These are phyloP conservation scores for Dromiciops gliroides DNA, from an alignment of 2,113 vertebrate genomes.

Conservation along the genomic window DNA sequence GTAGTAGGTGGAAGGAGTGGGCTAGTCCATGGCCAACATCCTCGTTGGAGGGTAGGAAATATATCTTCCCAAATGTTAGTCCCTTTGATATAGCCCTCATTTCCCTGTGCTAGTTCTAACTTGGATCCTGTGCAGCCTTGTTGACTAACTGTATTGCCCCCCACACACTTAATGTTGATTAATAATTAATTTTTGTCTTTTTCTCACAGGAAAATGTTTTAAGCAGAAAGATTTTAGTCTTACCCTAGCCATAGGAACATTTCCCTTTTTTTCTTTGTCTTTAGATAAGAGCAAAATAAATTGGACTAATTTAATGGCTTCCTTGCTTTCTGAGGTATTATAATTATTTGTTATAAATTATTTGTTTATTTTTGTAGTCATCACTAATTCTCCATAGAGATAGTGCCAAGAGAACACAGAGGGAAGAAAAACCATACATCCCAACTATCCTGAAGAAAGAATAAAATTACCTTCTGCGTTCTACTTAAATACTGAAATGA, in stretches of 20 bases:
- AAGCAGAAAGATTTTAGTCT: constrained; percentile 44
- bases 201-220: neutral
- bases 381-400: neutral
- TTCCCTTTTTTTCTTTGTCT: constrained; percentile 22
- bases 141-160: constrained; percentile 43
- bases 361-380: constrained; percentile 9
- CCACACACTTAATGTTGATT: neutral
- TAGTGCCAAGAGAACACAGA: constrained; percentile 24
- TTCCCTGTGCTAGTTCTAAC: neutral
- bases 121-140: neutral
- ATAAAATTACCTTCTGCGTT: neutral
- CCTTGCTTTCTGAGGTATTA: constrained; percentile 11
- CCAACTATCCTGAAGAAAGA: constrained; percentile 7
- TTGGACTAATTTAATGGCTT: constrained; percentile 11
- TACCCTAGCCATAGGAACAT: neutral
- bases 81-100: neutral
- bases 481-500: neutral
- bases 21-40: neutral
- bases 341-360: neutral
- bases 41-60: neutral
- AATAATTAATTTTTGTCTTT: constrained; percentile 26
- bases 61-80: neutral
- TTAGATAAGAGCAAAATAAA: constrained; percentile 27
- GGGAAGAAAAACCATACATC: neutral
- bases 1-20: neutral